These are phyloP conservation scores for Zapus hudsonius DNA, from an alignment of 2,113 vertebrate species.

Conservation along the genomic window DNA sequence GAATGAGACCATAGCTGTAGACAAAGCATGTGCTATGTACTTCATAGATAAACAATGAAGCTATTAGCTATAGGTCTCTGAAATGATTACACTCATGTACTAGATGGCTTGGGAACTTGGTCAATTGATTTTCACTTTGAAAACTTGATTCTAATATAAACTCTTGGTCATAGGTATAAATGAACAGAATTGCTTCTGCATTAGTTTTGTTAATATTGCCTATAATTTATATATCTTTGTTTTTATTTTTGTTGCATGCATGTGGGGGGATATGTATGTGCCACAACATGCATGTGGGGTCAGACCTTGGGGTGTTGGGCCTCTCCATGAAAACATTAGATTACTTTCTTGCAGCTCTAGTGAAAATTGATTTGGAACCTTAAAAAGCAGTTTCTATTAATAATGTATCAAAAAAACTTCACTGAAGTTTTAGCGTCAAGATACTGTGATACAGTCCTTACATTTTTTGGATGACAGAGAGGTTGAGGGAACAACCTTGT, in stretches of 20 bases:
- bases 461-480: not conserved
- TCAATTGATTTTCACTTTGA: not conserved
- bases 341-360: not conserved
- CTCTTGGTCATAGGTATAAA: not conserved
- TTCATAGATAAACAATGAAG: not conserved
- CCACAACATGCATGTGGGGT: too few species aligned
- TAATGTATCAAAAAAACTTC: not conserved
- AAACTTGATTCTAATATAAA: not conserved
- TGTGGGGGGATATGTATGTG: too few species aligned
- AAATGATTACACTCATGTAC: not conserved
- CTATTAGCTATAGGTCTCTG: not conserved
- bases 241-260: not conserved
- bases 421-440: too few species aligned
- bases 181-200: not conserved
- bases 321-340: not conserved
- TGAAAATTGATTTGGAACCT: constrained; percentile 33
- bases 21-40: not conserved
- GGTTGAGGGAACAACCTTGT: not conserved
- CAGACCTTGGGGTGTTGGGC: too few species aligned
- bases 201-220: not conserved
- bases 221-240: not conserved
- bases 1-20: not conserved
- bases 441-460: too few species aligned
- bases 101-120: not conserved
- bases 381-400: not conserved